Base-by-base conservation (phyloP, 2,797 vertebrate genomes). In the Mustela erminea region DNA sequence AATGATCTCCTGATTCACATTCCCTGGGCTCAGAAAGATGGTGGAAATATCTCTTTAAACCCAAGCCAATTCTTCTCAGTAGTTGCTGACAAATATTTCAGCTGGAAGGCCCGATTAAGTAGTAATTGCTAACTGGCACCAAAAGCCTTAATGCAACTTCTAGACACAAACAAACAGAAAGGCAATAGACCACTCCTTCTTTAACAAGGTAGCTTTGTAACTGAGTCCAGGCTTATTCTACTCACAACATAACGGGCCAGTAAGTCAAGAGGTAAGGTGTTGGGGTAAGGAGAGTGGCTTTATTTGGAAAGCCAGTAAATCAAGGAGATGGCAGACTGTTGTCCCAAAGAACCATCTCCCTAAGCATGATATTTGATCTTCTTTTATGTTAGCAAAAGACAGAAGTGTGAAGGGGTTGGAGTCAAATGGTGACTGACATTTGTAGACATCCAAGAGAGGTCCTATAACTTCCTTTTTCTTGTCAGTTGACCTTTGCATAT, bases 31-130 rank as follows among this genome's bases (percentile, higher is more conserved):
- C 38, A 95, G 88, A 93, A 97, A 49, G 46, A 43, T 70, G n/a
- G 8, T 62, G 84, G 80, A 98, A 97, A 70, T 87, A 62, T 97
- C 92, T 98, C 83, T 96, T 89, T 72, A 93, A 62, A 97, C 49
- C 82, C 46, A 83, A 98, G 95, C 90, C 56, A 10, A 97, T 98
- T 98, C 95, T 95, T 97, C 78, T 97, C 78, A 75, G 70, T 98
- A 95, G 83, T 96, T 98, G 77, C 91, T 98, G 92, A 98, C 94
- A 98, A 98, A 97, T 96, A 96, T 98, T 98, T 97, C 93, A 98
- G 62, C 97, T 96, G 88, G 94, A 98, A 98, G 97, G 98, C 80
- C 94, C 97, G 97, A 98, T 98, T 97, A 98, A 98, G 77, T 93
- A 94, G 78, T 97, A 98, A 98, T 98, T 98, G 94, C 93, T 97